Evolutionary conservation across 2,113 vertebrate genomes (phyloP), one percentile per base, ranked within the genome.

Genomic region (Antigone vipio): DNA sequence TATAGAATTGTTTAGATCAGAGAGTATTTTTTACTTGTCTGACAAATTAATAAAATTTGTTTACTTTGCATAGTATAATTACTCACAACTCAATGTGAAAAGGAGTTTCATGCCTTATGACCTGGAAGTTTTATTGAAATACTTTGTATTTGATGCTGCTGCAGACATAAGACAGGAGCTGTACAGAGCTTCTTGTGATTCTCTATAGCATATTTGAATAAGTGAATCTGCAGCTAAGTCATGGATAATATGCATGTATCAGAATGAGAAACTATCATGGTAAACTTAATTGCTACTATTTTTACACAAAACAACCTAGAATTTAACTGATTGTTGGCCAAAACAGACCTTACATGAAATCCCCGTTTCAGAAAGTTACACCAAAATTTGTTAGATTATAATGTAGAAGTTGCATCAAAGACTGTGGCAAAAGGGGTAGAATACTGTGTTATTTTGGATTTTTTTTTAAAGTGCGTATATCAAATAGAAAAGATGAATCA

Each of bases 381-480:
- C 26, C 53, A 64, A 45, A 78, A 79, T 85, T 35, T 35, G 34
- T 49, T 66, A 69, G 13, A 53, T 9, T 69, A 4, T 71, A 52
- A 53, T 38, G 67, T 76, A 59, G 59, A 93, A 52, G 9, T 58
- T 92, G 19, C 34, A 50, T 64, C 32, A 21, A 75, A 32, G 29
- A 14, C 38, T 82, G n/a, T 73, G 15, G n/a, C n/a, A 42, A 53
- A 92, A 83, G 21, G 11, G 11, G 38, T 19, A 16, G 42, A 73
- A n/a, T 27, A 13, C 3, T 55, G 38, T 77, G 11, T 22, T 84
- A 21, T 35, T 79, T 34, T 44, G 44, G 24, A 35, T 21, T 55
- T 66, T 21, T 66, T 15, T 24, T 2, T 6, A 4, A 74, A 66
- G 32, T 14, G 2, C 2, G 0, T 35, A 0, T 58, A 38, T 85